Conservation (phyloP, 2,797 vertebrate genomes). For the Chrosomus eos region DNA sequence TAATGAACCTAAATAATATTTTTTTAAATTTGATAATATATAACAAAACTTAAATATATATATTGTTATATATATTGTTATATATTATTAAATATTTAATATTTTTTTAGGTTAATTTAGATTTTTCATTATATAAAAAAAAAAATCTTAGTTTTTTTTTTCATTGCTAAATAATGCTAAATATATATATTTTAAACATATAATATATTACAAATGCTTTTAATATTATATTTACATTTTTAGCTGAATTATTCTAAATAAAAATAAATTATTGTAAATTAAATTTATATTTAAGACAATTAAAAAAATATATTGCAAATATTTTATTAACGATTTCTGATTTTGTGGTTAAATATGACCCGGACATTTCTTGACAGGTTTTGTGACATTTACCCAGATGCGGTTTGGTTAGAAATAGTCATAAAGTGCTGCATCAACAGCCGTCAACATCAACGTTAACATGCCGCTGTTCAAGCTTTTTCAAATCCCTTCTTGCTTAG, state of each 20-base stretch:
- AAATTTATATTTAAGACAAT: background rate
- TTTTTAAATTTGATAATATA: no score
- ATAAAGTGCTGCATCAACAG: background rate
- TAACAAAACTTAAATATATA: background rate
- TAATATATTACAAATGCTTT: no score
- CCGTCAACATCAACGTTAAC: slow-evolving; percentile 3
- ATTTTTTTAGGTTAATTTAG: background rate
- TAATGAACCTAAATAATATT: background rate
- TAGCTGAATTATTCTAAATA: background rate
- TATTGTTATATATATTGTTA: no score
- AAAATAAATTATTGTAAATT: no score
- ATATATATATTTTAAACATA: background rate
- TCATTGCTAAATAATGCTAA: background rate
- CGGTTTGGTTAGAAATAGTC: background rate
- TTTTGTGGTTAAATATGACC: background rate
- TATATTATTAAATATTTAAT: no score
- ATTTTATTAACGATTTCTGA: background rate
- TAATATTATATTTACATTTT: background rate
- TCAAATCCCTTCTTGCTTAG: slow-evolving; percentile 21
- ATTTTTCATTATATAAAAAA: background rate
- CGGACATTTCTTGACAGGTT: background rate
- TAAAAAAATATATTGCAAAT: background rate
- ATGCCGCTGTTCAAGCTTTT: background rate
- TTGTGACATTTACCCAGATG: background rate
- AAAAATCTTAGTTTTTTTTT: no score